Conservation (phyloP, 2,888 invertebrate genomes). For the Asteroscopus sphinx region DNA sequence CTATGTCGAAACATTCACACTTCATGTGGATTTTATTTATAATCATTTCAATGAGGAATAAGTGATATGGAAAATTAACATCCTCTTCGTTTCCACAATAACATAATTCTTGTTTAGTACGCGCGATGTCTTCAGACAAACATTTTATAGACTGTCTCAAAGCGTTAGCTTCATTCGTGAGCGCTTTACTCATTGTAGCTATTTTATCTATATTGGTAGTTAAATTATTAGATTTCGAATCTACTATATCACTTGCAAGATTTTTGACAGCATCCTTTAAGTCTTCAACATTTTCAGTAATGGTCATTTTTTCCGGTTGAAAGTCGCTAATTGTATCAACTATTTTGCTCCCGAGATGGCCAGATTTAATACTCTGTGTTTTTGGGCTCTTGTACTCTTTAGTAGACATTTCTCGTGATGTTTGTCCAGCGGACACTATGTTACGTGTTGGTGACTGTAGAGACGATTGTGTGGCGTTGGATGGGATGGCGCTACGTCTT, state of each 20-base stretch:
- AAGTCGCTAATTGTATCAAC: slow-evolving; percentile 61
- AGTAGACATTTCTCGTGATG: not conserved
- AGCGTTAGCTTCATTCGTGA: slow-evolving; percentile 82
- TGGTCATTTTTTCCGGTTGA: slow-evolving; percentile 61
- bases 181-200: slow-evolving; percentile 78
- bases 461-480: not conserved
- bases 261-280: slow-evolving; percentile 68
- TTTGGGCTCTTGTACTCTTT: slow-evolving; percentile 33
- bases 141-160: slow-evolving; percentile 79
- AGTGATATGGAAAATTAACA: slow-evolving; percentile 81
- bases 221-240: slow-evolving; percentile 60
- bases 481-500: slow-evolving; percentile 1
- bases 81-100: slow-evolving; percentile 63
- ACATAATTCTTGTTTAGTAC: slow-evolving; percentile 73
- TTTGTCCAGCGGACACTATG: slow-evolving; percentile 1
- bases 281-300: slow-evolving; percentile 70
- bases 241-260: slow-evolving; percentile 62
- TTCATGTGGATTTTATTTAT: slow-evolving; percentile 87
- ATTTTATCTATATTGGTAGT: slow-evolving; percentile 80
- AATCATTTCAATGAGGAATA: slow-evolving; percentile 83
- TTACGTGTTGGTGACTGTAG: slow-evolving; percentile 10
- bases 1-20: slow-evolving; percentile 85
- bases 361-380: slow-evolving; percentile 45
- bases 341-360: slow-evolving; percentile 48
- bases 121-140: slow-evolving; percentile 76